phyloP scores from a whole-genome alignment of 1,140 invertebrate genomes.

The Chironomus tepperi region DNA sequence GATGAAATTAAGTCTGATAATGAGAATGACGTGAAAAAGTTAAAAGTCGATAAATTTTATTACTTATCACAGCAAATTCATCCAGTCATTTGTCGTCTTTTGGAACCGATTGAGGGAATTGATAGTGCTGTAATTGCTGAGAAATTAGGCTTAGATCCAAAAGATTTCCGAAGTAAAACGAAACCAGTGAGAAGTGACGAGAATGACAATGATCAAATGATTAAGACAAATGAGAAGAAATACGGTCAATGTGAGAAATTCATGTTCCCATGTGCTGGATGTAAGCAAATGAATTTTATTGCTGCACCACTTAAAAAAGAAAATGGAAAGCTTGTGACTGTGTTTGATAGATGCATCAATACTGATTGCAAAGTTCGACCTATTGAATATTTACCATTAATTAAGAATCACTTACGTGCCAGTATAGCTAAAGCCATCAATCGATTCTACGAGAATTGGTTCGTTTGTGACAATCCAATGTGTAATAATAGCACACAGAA shows the following conservation, averaged over 20 bases:
- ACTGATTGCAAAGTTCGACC: constrained; percentile 52
- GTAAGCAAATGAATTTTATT: constrained; percentile 50
- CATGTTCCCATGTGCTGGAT: constrained; percentile 51
- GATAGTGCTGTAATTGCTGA: constrained; percentile 84
- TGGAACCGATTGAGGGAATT: constrained; percentile 90
- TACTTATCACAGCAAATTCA: constrained; percentile 85
- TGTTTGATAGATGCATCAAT: constrained; percentile 59
- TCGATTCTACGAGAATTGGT: constrained; percentile 68
- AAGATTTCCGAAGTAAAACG: constrained; percentile 37
- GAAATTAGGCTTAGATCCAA: constrained; percentile 66
- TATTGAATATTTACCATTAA: constrained; percentile 50
- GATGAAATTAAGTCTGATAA: constrained; percentile 71
- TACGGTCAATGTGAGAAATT: constrained; percentile 69
- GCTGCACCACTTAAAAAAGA: constrained; percentile 43
- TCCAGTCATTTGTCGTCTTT: constrained; percentile 87
- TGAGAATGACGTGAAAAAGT: constrained; percentile 41
- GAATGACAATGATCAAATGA: constrained; percentile 36
- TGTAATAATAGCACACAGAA: constrained; percentile 61
- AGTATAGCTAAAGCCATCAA: constrained; percentile 55
- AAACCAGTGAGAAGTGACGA: constrained; percentile 33
- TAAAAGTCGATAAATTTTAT: constrained; percentile 74
- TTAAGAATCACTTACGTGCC: constrained; percentile 63
- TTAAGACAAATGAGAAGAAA: constrained; percentile 53
- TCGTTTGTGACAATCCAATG: constrained; percentile 82
- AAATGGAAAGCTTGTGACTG: constrained; percentile 41